phyloP scores from a whole-genome alignment of 2,113 vertebrate species.

The Eublepharis macularius region DNA sequence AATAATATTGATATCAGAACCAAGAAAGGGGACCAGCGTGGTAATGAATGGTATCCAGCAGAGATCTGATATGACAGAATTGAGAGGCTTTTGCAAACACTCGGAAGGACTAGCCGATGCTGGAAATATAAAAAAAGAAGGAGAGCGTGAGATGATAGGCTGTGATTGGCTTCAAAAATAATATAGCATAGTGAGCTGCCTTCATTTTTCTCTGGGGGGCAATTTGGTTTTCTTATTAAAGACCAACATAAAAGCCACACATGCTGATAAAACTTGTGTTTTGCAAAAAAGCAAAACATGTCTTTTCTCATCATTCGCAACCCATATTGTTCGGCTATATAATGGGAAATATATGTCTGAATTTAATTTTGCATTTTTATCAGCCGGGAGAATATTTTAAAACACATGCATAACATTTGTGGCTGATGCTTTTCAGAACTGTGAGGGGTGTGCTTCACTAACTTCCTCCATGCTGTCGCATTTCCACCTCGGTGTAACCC shows the following conservation, averaged over 20 bases:
- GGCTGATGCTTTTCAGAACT: not conserved
- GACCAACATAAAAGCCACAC: not conserved
- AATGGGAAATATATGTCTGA: not conserved
- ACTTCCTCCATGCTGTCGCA: not conserved
- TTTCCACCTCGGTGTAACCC: not conserved
- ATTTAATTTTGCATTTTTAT: not conserved
- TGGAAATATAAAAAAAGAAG: constrained; percentile 6
- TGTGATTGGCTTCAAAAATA: constrained; percentile 23
- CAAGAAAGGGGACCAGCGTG: constrained; percentile 26
- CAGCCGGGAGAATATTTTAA: not conserved
- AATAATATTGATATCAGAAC: constrained; percentile 19
- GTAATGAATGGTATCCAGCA: constrained; percentile 51
- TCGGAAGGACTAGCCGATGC: constrained; percentile 34
- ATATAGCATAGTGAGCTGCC: not conserved
- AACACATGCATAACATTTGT: not conserved
- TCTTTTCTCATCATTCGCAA: not conserved
- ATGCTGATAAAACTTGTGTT: not conserved
- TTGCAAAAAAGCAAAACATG: not conserved
- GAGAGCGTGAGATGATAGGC: rapidly evolving
- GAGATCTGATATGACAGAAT: constrained; percentile 55
- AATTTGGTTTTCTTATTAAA: not conserved
- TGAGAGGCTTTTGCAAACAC: constrained; percentile 42
- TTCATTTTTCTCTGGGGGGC: not conserved
- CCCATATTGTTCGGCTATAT: not conserved
- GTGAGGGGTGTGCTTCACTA: not conserved